Conservation (phyloP, 2,888 invertebrate species). For the Clitarchus hookeri region DNA sequence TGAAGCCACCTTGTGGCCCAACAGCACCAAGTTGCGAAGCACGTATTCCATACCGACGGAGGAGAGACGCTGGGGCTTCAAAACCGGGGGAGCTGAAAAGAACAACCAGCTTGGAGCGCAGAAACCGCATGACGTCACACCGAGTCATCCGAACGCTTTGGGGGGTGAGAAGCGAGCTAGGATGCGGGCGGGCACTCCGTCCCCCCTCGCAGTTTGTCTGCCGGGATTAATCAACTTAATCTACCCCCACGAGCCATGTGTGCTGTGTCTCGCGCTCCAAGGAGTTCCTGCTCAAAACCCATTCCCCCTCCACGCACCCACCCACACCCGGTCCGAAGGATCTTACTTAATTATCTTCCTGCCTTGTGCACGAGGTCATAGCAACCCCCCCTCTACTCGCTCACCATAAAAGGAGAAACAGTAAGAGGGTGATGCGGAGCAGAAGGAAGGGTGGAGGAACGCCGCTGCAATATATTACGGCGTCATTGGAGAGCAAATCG, state of each 20-base stretch:
- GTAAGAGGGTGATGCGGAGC: neutral
- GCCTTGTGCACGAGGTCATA: neutral
- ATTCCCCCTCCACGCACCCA: neutral
- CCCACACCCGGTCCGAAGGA: neutral
- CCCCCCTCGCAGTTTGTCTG: neutral
- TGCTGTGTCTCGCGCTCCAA: neutral
- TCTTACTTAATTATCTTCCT: conserved; percentile 9
- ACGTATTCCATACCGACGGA: no score
- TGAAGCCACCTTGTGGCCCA: no score
- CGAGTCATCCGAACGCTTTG: neutral
- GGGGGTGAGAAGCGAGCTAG: neutral
- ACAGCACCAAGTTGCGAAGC: no score
- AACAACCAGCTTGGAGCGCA: no score
- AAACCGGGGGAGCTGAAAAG: no score
- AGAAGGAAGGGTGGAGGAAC: neutral
- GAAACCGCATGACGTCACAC: neutral
- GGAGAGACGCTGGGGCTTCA: no score
- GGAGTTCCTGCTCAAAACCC: neutral
- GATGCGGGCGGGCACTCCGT: neutral
- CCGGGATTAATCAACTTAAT: conserved; percentile 6
- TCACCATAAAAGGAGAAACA: neutral
- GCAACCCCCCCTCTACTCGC: neutral
- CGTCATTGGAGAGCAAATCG: neutral
- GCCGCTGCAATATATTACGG: neutral
- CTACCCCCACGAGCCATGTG: neutral